Evolutionary conservation across 2,888 invertebrate genomes (phyloP), one percentile per base, ranked within the genome.

Genomic region (Thymelicus sylvestris): DNA sequence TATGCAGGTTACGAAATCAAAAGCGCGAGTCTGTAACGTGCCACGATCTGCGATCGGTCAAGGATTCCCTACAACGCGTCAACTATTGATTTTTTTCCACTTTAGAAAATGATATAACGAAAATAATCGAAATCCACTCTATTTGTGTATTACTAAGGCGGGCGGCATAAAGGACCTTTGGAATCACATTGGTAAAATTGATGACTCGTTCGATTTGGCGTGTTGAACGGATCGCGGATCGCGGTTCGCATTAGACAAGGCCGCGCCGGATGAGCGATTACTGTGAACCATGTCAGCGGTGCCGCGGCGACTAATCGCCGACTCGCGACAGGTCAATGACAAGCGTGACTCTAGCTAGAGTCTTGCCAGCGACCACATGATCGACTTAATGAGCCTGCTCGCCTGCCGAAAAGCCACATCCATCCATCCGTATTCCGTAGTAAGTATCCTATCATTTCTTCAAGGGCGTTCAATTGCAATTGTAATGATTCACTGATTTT

Each of bases 201-300:
- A 55, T 55, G 55, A 55, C 24, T 24, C 57, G 65, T n/a, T 67
- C 7, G 60, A 66, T 60, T 76, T 19, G 48, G 55, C 57, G 64
- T 48, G 15, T 39, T 38, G 38, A 62, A 52, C 31, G 6, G 71
- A 55, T 60, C 50, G 57, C 67, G 8, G 71, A 62, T 61, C 57
- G 60, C 67, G 77, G 76, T 7, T 44, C 64, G 44, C 70, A 78
- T 76, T 76, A 80, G 81, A 82, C 89, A 89, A 91, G 91, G 90
- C 85, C 87, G 83, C 84, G 79, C 82, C 86, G 88, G 90, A 89
- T 88, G 88, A 89, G 83, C 86, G 88, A 86, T 88, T 85, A 87
- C 86, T 85, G 87, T 84, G 86, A 89, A 87, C 87, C 86, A 83
- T 89, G 91, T 88, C 90, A 88, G 81, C 85, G 81, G 79, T 84